Evolutionary conservation across 2,113 vertebrate genomes (phyloP), one percentile per base, ranked within the genome.

Genomic region (Corythoichthys intestinalis): DNA sequence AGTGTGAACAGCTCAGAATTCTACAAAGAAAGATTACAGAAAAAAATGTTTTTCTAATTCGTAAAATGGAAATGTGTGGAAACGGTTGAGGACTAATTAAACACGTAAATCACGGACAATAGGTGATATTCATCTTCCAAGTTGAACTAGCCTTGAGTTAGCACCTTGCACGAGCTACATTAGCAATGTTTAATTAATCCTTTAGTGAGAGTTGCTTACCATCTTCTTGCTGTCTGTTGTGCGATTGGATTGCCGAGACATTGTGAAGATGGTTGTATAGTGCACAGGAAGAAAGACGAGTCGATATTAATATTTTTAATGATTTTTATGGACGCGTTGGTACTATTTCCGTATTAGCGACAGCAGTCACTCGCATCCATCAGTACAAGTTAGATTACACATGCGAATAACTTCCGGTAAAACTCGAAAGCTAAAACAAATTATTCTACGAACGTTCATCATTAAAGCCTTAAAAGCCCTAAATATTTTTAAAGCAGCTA

Each of bases 1-100:
- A 99, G 87, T 0, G 96, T 98, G 90, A 99, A 99, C 57, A 99
- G 93, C 90, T 99, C 97, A 0, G 97, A 98, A 86, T 96, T 99
- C 97, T 99, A 77, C 6, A 67, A 59, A 34, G 75, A 34, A 65
- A 56, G 12, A 28, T 34, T 13, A 56, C 28, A 4, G 14, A 1
- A 37, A 6, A 61, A 9, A 2, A 28, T 58, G 39, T 11, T 62
- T 20, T 2, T 47, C 14, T 35, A 7, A 12, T 2, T 17, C 0
- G n/a, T 10, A 69, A 52, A 53, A 10, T 11, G 12, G 9, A 2
- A 4, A 34, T 8, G 12, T 37, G n/a, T 10, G 53, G 11, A 34
- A 56, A 37, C 56, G 34, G 28, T 3, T 12, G 56, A 37, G 34
- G 13, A 13, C 34, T 0, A 44, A 64, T 6, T 4, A 13, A 48